These are phyloP conservation scores for Microctonus hyperodae DNA, from an alignment of 2,888 invertebrate species.

Conservation along the genomic window DNA sequence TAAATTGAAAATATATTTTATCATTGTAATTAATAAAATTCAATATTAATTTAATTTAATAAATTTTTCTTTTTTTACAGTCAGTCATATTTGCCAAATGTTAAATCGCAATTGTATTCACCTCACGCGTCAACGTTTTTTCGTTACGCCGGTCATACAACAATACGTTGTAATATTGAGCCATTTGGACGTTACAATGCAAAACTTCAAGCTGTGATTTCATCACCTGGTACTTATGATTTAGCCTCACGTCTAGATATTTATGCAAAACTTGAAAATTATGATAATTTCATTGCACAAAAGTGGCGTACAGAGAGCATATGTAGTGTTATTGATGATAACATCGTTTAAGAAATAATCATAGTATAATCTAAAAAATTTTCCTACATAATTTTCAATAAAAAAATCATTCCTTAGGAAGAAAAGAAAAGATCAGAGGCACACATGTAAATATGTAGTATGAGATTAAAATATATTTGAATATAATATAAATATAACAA, in stretches of 20 bases:
- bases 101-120: constrained; percentile 60
- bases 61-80: constrained; percentile 47
- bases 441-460: constrained; percentile 7
- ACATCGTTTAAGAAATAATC: constrained; percentile 25
- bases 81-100: constrained; percentile 55
- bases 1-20: background rate
- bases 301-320: constrained; percentile 60
- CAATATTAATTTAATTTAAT: constrained; percentile 4
- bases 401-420: constrained; percentile 23
- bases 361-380: background rate
- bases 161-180: constrained; percentile 63
- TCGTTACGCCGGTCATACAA: constrained; percentile 62
- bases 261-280: constrained; percentile 53
- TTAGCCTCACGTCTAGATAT: constrained; percentile 71
- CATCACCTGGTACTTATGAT: constrained; percentile 73
- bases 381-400: background rate
- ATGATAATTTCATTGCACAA: constrained; percentile 53
- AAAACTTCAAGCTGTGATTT: constrained; percentile 69
- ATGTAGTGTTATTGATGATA: constrained; percentile 52
- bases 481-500: background rate
- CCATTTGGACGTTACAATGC: constrained; percentile 67
- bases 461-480: background rate
- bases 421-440: background rate
- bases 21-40: background rate
- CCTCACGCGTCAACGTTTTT: constrained; percentile 61